Base-by-base conservation (phyloP, 2,797 vertebrate species). In the Amazona ochrocephala region DNA sequence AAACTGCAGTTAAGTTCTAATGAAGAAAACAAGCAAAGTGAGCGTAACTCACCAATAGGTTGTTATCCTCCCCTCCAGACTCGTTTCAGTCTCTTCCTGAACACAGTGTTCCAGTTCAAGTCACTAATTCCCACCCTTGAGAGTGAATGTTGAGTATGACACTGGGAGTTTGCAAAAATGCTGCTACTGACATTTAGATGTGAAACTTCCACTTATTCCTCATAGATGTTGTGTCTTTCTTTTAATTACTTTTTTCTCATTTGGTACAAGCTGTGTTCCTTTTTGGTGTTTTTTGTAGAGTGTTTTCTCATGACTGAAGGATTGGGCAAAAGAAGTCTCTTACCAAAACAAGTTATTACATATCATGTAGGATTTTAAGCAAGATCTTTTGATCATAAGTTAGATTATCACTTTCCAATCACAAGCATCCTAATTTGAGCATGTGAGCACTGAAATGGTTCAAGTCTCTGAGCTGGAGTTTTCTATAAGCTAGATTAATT, bases 21-120 rank as follows among this genome's bases (percentile, higher is more conserved):
- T 87, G 51, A 93, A 90, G 68, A 89, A 91, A 92, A 74, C 50
- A 58, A 95, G 87, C 30, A 45, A 95, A 95, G 90, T 61, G 22
- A 92, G 47, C 77, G 81, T 71, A 45, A 91, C 85, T 47, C 83
- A 64, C 72, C 91, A 65, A 76, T 53, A 76, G 47, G 23, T 23
- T 68, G 21, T 81, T 93, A 78, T 79, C 76, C 76, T 67, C 58
- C 42, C 34, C 85, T 93, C 58, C 81, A 94, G 95, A 61, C 48
- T 65, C 17, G 48, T 89, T 90, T 85, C 53, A 84, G 71, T 29
- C 39, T 47, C 39, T 91, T 90, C 51, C 56, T 89, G 65, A 71
- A 44, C 71, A 61, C n/a, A 30, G 24, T 76, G 72, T 90, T 94
- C 88, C 51, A 71, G 18, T 44, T 81, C 17, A n/a, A 88, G 82